phyloP scores from a whole-genome alignment of 2,888 invertebrate genomes.

The Prosopocoilus inquinatus region DNA sequence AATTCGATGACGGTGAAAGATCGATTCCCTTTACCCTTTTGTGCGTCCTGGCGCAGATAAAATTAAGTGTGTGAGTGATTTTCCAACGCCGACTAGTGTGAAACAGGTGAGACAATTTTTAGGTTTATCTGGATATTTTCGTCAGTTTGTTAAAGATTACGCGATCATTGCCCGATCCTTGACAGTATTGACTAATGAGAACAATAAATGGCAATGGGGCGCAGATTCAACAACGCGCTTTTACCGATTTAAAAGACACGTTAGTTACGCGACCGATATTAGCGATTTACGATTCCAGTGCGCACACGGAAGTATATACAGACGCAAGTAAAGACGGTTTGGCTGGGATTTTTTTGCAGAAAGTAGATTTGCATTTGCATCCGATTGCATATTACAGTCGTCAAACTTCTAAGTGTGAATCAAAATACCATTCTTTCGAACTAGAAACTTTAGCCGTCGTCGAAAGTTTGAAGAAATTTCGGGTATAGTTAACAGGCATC shows the following conservation, averaged over 20 bases:
- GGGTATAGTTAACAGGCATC: conserved; percentile 32
- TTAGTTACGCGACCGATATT: conserved; percentile 23
- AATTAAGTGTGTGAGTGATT: neutral
- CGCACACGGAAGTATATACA: conserved; percentile 27
- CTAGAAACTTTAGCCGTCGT: conserved; percentile 41
- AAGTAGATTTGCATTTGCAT: conserved; percentile 30
- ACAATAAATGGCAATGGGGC: conserved; percentile 21
- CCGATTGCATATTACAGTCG: conserved; percentile 37
- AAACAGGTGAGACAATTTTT: conserved; percentile 4
- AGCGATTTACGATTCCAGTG: conserved; percentile 20
- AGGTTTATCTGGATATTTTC: conserved; percentile 9
- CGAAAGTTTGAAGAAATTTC: conserved; percentile 38
- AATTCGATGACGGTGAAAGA: no score
- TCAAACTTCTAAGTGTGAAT: conserved; percentile 35
- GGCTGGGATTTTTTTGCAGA: conserved; percentile 34
- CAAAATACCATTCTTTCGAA: conserved; percentile 40
- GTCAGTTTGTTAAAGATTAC: conserved; percentile 7
- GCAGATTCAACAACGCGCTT: conserved; percentile 18
- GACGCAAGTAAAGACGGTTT: conserved; percentile 33
- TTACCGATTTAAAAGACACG: conserved; percentile 22
- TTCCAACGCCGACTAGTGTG: neutral
- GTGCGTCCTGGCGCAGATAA: neutral
- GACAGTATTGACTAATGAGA: conserved; percentile 25
- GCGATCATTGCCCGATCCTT: conserved; percentile 24
- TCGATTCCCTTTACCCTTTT: no score